Percentiles rank a stretch among this genome's conserved stretches.
Conservation (phyloP, 2,888 invertebrate genomes). For the Aleiodes alternator region DNA sequence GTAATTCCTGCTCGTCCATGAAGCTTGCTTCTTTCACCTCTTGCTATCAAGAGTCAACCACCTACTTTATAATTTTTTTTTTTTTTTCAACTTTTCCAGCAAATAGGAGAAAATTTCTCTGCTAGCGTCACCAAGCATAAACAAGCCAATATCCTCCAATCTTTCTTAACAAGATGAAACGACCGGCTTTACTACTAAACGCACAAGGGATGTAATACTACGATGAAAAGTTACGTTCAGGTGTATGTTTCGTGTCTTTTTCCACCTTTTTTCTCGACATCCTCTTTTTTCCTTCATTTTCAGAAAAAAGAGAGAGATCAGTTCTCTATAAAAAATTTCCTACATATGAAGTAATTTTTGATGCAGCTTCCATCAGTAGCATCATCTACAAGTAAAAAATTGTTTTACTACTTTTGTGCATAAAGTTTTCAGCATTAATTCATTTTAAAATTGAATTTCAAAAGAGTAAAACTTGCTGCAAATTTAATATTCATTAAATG, state of each 20-base stretch:
- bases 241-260: constrained; percentile 38
- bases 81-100: not conserved
- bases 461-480: too few relatives aligned
- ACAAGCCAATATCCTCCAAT: constrained; percentile 64
- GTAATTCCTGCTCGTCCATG: not conserved
- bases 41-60: constrained; percentile 8
- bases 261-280: too few relatives aligned
- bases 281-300: not conserved
- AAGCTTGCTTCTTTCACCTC: constrained; percentile 9
- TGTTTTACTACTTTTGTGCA: too few relatives aligned
- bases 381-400: too few relatives aligned
- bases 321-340: not conserved
- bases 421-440: too few relatives aligned
- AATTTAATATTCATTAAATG: too few relatives aligned
- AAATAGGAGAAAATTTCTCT: constrained; percentile 9
- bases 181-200: constrained; percentile 43
- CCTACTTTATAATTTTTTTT: not conserved
- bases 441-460: too few relatives aligned
- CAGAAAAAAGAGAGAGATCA: not conserved
- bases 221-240: constrained; percentile 52
- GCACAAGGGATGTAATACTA: constrained; percentile 48
- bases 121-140: constrained; percentile 51
- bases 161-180: constrained; percentile 64
- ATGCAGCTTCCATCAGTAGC: too few relatives aligned
- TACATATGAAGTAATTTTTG: too few relatives aligned